Evolutionary conservation across 2,113 vertebrate genomes (phyloP), one percentile per base, ranked within the genome.

Genomic region (Alaudala cheleensis): DNA sequence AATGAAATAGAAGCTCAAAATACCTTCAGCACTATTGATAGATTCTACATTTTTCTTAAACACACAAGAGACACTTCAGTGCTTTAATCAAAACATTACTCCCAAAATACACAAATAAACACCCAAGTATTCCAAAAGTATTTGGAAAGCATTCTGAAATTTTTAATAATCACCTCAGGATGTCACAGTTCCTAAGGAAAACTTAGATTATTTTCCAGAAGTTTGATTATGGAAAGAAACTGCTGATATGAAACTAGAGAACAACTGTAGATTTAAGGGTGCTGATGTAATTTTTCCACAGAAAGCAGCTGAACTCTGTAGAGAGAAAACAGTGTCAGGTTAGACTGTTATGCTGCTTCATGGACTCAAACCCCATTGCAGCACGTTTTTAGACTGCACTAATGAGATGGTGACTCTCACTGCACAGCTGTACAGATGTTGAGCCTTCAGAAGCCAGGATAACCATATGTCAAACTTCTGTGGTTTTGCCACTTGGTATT

Each of bases 401-500:
- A 70, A 86, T 31, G 91, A 96, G 81, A 91, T 29, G 70, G 62
- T 58, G 85, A 4, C 60, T 78, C 87, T 76, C 18, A 12, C 67
- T 87, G 74, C 87, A 88, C 62, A 94, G 88, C 92, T 80, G 73
- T 21, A 72, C 70, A 91, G 66, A 93, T 71, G 49, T 45, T 4
- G 26, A 81, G 67, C 58, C 67, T 73, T 89, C 72, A 93, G 65
- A 81, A 88, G 81, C 76, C 0, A 0, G 71, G 65, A 93, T 67
- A 95, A 85, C 82, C 53, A 26, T 15, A 60, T 67, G 83, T 88
- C 72, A 79, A 95, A 66, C 78, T 94, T 62, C 81, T 81, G 95
- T 85, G 62, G 93, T 93, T 87, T 95, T 86, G 72, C 33, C 67
- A 90, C 78, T 92, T 91, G 64, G 14, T 85, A 92, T 78, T 88